These are phyloP conservation scores for Tyto alba DNA, from an alignment of 2,113 vertebrate genomes.

Conservation along the genomic window DNA sequence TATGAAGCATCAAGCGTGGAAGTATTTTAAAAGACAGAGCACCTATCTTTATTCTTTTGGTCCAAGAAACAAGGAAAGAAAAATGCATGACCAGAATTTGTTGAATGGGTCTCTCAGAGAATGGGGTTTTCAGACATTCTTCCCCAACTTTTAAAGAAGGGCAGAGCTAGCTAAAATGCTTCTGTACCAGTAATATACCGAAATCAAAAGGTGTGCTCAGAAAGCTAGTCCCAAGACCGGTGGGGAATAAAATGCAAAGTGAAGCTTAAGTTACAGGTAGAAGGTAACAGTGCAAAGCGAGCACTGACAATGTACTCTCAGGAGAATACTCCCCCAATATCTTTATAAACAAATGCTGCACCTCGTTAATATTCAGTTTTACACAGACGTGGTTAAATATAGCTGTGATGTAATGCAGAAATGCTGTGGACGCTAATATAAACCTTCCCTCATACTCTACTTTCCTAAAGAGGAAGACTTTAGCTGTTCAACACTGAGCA, in stretches of 20 bases:
- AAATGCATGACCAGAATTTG: background rate
- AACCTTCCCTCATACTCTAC: background rate
- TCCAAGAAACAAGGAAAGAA: background rate
- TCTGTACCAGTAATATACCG: background rate
- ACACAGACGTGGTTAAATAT: background rate
- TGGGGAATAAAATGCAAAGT: no score
- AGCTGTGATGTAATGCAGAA: background rate
- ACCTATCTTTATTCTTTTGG: background rate
- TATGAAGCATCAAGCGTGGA: background rate
- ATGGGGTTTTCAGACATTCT: no score
- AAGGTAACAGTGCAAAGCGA: background rate
- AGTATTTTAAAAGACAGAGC: background rate
- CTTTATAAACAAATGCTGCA: background rate
- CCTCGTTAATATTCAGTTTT: background rate
- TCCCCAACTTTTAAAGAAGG: background rate
- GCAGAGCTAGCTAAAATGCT: background rate
- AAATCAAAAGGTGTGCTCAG: background rate
- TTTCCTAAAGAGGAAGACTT: background rate
- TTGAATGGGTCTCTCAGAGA: background rate
- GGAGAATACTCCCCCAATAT: background rate
- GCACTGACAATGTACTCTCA: background rate
- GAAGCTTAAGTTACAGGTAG: background rate
- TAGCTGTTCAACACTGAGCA: background rate
- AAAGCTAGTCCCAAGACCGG: background rate
- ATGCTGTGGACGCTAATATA: background rate